Evolutionary conservation across 2,797 vertebrate species (phyloP).

Genomic region (Neoniphon sammara): DNA sequence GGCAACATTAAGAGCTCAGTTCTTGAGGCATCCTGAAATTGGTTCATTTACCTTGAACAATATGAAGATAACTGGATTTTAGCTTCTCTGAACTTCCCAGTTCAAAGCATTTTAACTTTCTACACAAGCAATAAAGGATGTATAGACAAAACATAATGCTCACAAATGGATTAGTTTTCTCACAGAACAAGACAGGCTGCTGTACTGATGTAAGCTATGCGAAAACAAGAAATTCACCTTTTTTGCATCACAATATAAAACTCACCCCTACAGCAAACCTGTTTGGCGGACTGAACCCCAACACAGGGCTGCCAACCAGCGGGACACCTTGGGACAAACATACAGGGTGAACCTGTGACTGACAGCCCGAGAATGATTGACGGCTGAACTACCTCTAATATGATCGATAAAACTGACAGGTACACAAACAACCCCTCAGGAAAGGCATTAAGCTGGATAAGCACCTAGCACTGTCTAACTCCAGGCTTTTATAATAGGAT

Average conservation of each 20-base stretch:
- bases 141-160: background rate
- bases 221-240: background rate
- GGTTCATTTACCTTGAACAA: conserved; percentile 15
- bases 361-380: conserved; percentile 41
- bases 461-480: background rate
- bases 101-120: conserved; percentile 11
- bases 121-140: background rate
- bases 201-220: background rate
- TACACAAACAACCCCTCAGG: conserved; percentile 13
- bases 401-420: conserved; percentile 58
- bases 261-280: background rate
- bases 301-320: conserved; percentile 28
- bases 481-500: conserved; percentile 16
- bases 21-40: conserved; percentile 21
- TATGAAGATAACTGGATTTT: conserved; percentile 23
- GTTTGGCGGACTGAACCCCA: conserved; percentile 42
- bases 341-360: conserved; percentile 44
- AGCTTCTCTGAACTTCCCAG: background rate
- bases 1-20: background rate
- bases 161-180: background rate
- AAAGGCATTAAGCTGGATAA: conserved; percentile 12
- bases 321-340: conserved; percentile 19
- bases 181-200: background rate
- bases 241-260: conserved; percentile 2
- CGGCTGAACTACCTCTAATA: conserved; percentile 45